Evolutionary conservation across 1,140 invertebrate species (phyloP).

Genomic region (Calephelis nemesis): DNA sequence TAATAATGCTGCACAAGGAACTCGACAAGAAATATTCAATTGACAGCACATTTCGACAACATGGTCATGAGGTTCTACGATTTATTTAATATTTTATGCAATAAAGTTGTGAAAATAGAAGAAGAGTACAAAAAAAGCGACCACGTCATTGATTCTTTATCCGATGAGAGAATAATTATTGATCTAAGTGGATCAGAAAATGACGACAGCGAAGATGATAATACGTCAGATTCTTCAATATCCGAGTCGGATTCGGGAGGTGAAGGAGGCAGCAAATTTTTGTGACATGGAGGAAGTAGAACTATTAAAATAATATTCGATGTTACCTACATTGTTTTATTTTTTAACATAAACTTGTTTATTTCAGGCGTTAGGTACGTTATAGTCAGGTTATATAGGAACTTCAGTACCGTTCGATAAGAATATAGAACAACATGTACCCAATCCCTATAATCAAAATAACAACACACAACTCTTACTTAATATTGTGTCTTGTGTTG

Average conservation of each 20-base stretch:
- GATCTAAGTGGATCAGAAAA: not conserved
- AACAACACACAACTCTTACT: not conserved
- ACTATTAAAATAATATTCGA: no score
- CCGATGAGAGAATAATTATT: no score
- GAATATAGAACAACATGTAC: not conserved
- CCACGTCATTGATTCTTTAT: no score
- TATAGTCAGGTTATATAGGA: no score
- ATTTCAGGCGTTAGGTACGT: no score
- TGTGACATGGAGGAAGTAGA: not conserved
- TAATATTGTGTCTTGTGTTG: no score
- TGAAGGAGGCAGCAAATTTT: not conserved
- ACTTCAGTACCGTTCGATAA: not conserved
- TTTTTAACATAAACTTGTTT: slow-evolving; percentile 1
- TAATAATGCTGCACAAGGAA: slow-evolving; percentile 6
- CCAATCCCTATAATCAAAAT: not conserved
- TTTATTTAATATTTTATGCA: not conserved
- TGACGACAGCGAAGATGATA: slow-evolving; percentile 4
- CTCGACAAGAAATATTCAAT: not conserved
- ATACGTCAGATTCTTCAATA: not conserved
- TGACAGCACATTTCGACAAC: not conserved
- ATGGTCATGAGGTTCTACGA: not conserved
- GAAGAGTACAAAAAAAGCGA: no score
- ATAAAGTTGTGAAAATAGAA: not conserved
- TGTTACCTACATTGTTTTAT: no score
- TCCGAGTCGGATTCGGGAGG: no score